phyloP scores from a whole-genome alignment of 2,797 vertebrate genomes.

The Coreius guichenoti region DNA sequence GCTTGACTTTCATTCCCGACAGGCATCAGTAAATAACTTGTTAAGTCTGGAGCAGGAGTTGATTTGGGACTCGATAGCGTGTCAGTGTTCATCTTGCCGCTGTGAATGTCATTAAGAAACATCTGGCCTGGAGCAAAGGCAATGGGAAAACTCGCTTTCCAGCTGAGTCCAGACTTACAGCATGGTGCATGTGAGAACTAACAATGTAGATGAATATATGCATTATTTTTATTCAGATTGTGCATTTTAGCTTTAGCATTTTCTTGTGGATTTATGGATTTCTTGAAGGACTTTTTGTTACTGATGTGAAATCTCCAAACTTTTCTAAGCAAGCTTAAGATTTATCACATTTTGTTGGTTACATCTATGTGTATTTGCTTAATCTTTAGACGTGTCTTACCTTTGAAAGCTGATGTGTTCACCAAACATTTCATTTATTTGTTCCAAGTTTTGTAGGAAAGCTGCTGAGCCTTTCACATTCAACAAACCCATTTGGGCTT shows the following conservation, averaged over 20 bases:
- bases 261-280: neutral
- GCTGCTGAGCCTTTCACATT: slow-evolving; percentile 74
- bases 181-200: neutral
- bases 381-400: neutral
- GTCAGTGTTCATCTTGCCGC: slow-evolving; percentile 33
- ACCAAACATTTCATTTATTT: neutral
- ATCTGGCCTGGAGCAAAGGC: slow-evolving; percentile 30
- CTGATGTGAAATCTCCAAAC: neutral
- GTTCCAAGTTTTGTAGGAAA: slow-evolving; percentile 59
- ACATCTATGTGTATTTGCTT: neutral
- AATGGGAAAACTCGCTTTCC: slow-evolving; percentile 18
- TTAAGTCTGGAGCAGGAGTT: slow-evolving; percentile 59
- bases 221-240: neutral
- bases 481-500: slow-evolving; percentile 72
- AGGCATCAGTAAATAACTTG: slow-evolving; percentile 70
- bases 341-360: neutral
- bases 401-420: neutral
- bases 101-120: slow-evolving; percentile 29
- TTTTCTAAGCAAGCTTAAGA: neutral
- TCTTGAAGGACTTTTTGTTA: neutral
- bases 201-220: neutral
- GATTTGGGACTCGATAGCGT: slow-evolving; percentile 70
- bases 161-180: slow-evolving; percentile 9
- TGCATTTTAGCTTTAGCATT: neutral
- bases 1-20: slow-evolving; percentile 54